phyloP scores from a whole-genome alignment of 2,797 vertebrate species.

The Fistularia commersonii region DNA sequence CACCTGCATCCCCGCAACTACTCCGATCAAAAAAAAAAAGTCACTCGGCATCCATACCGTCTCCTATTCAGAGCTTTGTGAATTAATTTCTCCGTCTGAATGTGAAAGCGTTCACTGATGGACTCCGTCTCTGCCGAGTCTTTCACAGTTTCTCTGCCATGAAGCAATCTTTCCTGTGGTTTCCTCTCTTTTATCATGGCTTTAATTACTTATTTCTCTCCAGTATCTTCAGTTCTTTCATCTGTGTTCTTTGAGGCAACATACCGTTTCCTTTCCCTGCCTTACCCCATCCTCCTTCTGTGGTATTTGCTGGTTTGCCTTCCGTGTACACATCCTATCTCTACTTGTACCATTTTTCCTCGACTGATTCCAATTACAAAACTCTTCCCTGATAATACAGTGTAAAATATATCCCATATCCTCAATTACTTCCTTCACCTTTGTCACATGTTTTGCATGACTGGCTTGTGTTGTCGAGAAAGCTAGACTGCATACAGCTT shows the following conservation, averaged over 20 bases:
- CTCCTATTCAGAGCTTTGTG: neutral
- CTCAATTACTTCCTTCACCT: slow-evolving; percentile 20
- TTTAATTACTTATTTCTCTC: slow-evolving; percentile 15
- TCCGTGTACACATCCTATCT: slow-evolving; percentile 20
- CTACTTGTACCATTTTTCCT: slow-evolving; percentile 34
- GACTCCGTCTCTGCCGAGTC: neutral
- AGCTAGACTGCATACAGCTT: slow-evolving; percentile 23
- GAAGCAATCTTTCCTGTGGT: slow-evolving; percentile 5
- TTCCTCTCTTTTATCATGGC: slow-evolving; percentile 20
- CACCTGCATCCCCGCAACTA: too few species aligned
- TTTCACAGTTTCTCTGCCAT: slow-evolving; percentile 8
- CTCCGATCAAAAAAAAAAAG: too few species aligned
- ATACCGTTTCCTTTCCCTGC: slow-evolving; percentile 22
- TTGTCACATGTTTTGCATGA: slow-evolving; percentile 23
- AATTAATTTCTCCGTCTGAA: too few species aligned
- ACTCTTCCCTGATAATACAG: slow-evolving; percentile 51
- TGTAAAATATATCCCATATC: slow-evolving; percentile 45
- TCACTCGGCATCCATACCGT: neutral
- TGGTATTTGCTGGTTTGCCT: slow-evolving; percentile 19
- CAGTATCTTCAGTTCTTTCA: slow-evolving; percentile 25
- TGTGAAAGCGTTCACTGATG: neutral
- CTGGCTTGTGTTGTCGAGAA: slow-evolving; percentile 33
- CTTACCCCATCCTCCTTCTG: slow-evolving; percentile 10
- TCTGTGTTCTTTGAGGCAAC: slow-evolving; percentile 32
- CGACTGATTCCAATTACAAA: slow-evolving; percentile 61